Evolutionary conservation across 1,140 invertebrate genomes (phyloP).

Genomic region (Heterodera schachtii): DNA sequence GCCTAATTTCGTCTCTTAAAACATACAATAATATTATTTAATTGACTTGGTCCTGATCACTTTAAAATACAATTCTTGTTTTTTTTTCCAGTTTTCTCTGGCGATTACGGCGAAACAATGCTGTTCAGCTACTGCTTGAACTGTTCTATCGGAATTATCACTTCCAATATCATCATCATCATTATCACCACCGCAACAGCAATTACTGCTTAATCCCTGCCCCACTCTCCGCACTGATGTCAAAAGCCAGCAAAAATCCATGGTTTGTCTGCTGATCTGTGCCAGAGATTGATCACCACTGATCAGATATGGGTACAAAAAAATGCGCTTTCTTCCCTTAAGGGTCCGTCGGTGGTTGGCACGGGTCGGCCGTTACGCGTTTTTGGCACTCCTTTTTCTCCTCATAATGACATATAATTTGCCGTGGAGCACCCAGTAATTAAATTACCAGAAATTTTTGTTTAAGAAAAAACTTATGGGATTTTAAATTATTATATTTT

Average conservation of each 20-base stretch:
- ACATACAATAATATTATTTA: no score
- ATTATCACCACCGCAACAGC: no score
- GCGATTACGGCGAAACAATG: not conserved
- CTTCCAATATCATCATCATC: no score
- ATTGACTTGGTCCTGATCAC: no score
- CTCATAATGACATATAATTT: conserved; percentile 36
- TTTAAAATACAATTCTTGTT: no score
- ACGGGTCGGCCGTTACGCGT: not conserved
- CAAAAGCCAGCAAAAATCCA: not conserved
- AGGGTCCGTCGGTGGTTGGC: not conserved
- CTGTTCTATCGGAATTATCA: no score
- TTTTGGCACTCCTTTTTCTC: conserved; percentile 30
- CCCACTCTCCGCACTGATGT: not conserved
- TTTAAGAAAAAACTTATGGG: no score
- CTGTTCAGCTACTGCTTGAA: not conserved
- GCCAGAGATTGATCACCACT: not conserved
- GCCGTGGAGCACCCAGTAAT: conserved; percentile 24
- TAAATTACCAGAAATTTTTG: no score
- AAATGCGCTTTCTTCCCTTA: not conserved
- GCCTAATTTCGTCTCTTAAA: no score
- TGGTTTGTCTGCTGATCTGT: conserved; percentile 4
- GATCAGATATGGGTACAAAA: no score
- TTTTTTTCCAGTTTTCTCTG: not conserved
- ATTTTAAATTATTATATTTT: no score
- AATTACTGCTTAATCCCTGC: not conserved